Percentiles rank a stretch among this genome's conserved stretches.
phyloP scores from a whole-genome alignment of 1,140 invertebrate species.

The Trachymyrmex cornetzi region DNA sequence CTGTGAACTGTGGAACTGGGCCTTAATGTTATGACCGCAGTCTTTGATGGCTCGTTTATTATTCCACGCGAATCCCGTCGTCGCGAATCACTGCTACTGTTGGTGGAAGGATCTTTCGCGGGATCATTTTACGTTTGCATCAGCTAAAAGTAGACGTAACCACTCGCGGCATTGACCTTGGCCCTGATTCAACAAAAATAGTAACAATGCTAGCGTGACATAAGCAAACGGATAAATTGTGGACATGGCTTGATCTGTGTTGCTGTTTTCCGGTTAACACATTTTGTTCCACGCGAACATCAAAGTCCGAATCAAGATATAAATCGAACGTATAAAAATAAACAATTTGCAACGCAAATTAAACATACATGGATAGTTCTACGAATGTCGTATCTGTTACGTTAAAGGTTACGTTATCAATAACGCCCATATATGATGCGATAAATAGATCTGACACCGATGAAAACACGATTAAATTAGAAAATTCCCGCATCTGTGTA shows the following conservation, averaged over 20 bases:
- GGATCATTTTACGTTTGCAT: background rate
- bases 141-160: constrained; percentile 40
- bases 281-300: background rate
- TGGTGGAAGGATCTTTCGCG: constrained; percentile 1
- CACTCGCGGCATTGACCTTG: constrained; percentile 22
- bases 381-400: background rate
- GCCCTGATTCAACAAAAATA: constrained; percentile 51
- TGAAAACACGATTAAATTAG: background rate
- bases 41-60: background rate
- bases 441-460: background rate
- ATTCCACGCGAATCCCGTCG: background rate
- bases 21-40: background rate
- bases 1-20: too few relatives aligned
- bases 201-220: background rate
- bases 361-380: too few relatives aligned
- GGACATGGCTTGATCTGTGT: background rate
- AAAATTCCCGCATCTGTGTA: background rate
- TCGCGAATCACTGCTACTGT: background rate
- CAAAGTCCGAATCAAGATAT: background rate
- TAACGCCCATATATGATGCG: background rate
- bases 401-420: background rate
- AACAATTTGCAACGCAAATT: background rate
- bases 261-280: background rate
- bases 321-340: background rate
- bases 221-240: background rate